Conservation (phyloP, 2,888 invertebrate genomes). For the Sinotaia quadrata region DNA sequence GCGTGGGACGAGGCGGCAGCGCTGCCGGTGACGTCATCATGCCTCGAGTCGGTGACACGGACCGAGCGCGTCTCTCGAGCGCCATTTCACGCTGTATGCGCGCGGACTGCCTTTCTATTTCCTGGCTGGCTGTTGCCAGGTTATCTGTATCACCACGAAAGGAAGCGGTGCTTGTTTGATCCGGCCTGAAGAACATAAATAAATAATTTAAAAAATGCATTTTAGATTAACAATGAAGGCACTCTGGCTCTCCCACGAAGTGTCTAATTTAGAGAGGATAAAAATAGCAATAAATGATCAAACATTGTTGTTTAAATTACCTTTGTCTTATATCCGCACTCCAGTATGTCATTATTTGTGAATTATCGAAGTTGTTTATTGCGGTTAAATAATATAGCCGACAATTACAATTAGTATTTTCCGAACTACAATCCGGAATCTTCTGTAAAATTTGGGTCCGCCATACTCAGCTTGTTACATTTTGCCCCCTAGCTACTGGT, state of each 20-base stretch:
- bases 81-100: slow-evolving; percentile 61
- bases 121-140: slow-evolving; percentile 32
- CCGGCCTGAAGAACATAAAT: slow-evolving; percentile 9
- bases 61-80: slow-evolving; percentile 52
- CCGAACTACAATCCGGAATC: too few species aligned
- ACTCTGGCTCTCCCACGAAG: background rate
- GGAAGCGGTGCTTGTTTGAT: slow-evolving; percentile 22
- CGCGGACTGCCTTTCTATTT: slow-evolving; percentile 58
- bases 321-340: too few species aligned
- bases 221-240: background rate
- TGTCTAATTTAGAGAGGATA: too few species aligned
- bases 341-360: too few species aligned
- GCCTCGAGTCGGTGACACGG: slow-evolving; percentile 39
- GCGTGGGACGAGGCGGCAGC: background rate
- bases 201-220: background rate
- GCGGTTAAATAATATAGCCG: too few species aligned
- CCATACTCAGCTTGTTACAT: too few species aligned
- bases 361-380: too few species aligned
- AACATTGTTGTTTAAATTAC: too few species aligned
- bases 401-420: too few species aligned
- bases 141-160: slow-evolving; percentile 37
- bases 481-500: too few species aligned
- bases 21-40: slow-evolving; percentile 13
- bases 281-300: too few species aligned
- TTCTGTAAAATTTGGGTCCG: too few species aligned